Evolutionary conservation across 2,797 vertebrate species (phyloP).

Genomic region (Neoniphon sammara): DNA sequence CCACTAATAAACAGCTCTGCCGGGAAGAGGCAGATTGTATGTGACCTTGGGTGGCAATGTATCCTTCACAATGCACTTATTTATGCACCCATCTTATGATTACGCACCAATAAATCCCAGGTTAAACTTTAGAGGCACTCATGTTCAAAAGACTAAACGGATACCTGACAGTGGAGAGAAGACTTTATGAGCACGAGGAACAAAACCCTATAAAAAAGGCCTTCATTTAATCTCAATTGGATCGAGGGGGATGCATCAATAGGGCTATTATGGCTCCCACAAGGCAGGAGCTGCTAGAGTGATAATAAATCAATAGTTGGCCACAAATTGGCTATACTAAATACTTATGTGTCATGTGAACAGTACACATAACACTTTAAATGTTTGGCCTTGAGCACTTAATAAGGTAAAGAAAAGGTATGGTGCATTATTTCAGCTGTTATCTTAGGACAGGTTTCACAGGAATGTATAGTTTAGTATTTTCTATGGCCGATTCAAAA

Average conservation of each 20-base stretch:
- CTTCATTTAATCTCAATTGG: conserved; percentile 58
- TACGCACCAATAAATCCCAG: conserved; percentile 64
- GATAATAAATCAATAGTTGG: conserved; percentile 66
- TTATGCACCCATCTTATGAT: conserved; percentile 69
- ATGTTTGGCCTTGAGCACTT: conserved; percentile 30
- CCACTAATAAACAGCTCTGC: conserved; percentile 74
- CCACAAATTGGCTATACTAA: conserved; percentile 57
- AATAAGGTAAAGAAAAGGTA: conserved; percentile 28
- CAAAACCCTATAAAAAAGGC: conserved; percentile 66
- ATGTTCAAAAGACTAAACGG: conserved; percentile 54
- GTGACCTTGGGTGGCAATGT: conserved; percentile 74
- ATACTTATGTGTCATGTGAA: conserved; percentile 46
- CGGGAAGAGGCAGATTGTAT: conserved; percentile 49
- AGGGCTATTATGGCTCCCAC: conserved; percentile 51
- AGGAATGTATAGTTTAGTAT: conserved; percentile 17
- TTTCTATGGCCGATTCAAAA: conserved; percentile 1
- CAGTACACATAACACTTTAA: conserved; percentile 23
- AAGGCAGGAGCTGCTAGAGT: conserved; percentile 43
- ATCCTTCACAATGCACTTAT: conserved; percentile 73
- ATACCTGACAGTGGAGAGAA: conserved; percentile 59
- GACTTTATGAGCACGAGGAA: conserved; percentile 67
- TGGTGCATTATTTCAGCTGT: conserved; percentile 31
- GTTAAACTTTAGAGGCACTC: conserved; percentile 60
- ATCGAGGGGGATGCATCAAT: conserved; percentile 59
- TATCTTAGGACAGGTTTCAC: conserved; percentile 9